phyloP scores from a whole-genome alignment of 2,797 vertebrate genomes.

The Chiroxiphia lanceolata region DNA sequence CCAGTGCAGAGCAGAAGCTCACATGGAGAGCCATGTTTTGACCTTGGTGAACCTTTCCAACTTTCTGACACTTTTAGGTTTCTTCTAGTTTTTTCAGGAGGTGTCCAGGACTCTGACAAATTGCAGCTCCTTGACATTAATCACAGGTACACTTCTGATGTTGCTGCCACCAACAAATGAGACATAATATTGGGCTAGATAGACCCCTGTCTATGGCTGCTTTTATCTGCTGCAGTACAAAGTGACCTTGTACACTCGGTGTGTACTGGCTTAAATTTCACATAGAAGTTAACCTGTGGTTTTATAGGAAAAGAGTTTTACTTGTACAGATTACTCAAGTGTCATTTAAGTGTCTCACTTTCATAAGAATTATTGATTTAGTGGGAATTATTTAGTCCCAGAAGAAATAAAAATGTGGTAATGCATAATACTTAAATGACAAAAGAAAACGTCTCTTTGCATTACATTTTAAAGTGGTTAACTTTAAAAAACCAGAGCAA shows the following conservation, averaged over 20 bases:
- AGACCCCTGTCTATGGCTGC: background rate
- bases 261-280: background rate
- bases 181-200: background rate
- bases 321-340: background rate
- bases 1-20: background rate
- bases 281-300: background rate
- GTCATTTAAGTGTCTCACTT: background rate
- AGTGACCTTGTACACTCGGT: background rate
- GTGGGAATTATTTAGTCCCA: background rate
- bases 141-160: background rate
- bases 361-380: background rate
- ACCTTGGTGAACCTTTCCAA: background rate
- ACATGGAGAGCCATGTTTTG: fast-evolving
- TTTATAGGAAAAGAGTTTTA: background rate
- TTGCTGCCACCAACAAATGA: background rate
- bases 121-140: fast-evolving
- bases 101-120: background rate
- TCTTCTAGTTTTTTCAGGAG: background rate
- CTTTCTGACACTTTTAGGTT: background rate
- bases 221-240: background rate
- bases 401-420: background rate
- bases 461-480: background rate
- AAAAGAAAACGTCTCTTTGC: background rate
- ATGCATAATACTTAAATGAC: background rate
- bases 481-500: background rate